A percentile compares a stretch with the other conserved stretches of the same genome.
Evolutionary conservation across 2,113 vertebrate genomes (phyloP).

Genomic region (Podarcis raffonei): DNA sequence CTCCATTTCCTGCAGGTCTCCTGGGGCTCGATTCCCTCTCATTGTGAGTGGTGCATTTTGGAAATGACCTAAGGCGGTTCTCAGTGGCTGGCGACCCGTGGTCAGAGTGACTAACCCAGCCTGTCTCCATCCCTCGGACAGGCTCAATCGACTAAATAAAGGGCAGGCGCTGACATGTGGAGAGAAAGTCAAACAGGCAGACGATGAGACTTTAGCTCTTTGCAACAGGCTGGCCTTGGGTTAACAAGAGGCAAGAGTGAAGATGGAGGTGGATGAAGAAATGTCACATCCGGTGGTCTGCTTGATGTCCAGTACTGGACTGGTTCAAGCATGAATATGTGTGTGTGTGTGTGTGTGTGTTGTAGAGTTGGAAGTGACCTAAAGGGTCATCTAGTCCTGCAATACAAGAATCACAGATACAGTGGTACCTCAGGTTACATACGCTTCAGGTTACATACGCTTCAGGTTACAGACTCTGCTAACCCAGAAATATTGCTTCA

Average conservation of each 20-base stretch:
- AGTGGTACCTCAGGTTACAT: too few relatives aligned
- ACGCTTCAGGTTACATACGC: too few relatives aligned
- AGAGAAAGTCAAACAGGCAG: constrained; percentile 66
- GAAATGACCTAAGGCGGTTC: constrained; percentile 72
- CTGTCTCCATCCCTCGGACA: constrained; percentile 73
- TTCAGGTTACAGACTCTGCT: too few relatives aligned
- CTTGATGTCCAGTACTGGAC: not conserved
- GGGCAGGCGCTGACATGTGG: constrained; percentile 61
- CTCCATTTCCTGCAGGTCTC: constrained; percentile 72
- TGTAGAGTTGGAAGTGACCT: too few relatives aligned
- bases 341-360: too few relatives aligned
- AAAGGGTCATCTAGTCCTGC: too few relatives aligned
- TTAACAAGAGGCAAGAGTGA: accelerated
- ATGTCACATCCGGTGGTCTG: not conserved
- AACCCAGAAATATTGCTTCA: too few relatives aligned
- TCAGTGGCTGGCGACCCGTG: constrained; percentile 67
- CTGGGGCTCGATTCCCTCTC: constrained; percentile 60
- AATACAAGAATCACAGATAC: too few relatives aligned
- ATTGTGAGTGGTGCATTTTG: constrained; percentile 67
- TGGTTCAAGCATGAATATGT: too few relatives aligned
- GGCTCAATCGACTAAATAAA: constrained; percentile 69
- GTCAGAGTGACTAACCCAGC: constrained; percentile 72
- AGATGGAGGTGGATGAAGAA: not conserved
- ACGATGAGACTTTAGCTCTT: constrained; percentile 60
- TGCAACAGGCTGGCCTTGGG: constrained; percentile 27